Percentiles rank a stretch among this genome's conserved stretches.
Conservation (phyloP, 1,140 invertebrate species). For the Uloborus diversus region DNA sequence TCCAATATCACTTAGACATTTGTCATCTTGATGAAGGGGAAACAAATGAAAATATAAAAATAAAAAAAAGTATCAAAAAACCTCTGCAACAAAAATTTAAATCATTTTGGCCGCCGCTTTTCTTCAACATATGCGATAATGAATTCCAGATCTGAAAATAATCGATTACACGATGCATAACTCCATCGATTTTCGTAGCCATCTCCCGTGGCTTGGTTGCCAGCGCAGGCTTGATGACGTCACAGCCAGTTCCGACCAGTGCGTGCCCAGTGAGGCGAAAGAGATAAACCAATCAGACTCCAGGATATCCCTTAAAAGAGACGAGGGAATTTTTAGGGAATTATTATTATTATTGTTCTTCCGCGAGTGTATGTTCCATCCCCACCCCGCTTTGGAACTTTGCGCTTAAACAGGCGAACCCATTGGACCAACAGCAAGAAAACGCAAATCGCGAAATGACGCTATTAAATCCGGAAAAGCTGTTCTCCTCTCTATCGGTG, state of each 20-base stretch:
- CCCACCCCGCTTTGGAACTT: background rate
- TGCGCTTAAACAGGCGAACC: constrained; percentile 52
- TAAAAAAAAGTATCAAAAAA: constrained; percentile 22
- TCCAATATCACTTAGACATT: constrained; percentile 56
- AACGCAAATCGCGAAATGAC: constrained; percentile 55
- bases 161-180: constrained; percentile 54
- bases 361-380: background rate
- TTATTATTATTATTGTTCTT: constrained; percentile 34
- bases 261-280: constrained; percentile 43
- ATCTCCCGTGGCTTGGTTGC: background rate
- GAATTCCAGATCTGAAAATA: constrained; percentile 55
- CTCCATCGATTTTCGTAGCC: constrained; percentile 50
- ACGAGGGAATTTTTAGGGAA: constrained; percentile 42
- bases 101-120: constrained; percentile 7
- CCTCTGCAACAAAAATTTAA: background rate
- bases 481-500: constrained; percentile 43
- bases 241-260: constrained; percentile 52
- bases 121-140: constrained; percentile 54
- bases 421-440: constrained; percentile 52
- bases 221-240: constrained; percentile 52
- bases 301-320: constrained; percentile 47
- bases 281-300: constrained; percentile 55
- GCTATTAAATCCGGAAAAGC: constrained; percentile 52
- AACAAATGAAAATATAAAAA: constrained; percentile 42
- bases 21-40: constrained; percentile 51